Base-by-base conservation (phyloP, 2,888 invertebrate species). In the Drosophila flavopinicola region DNA sequence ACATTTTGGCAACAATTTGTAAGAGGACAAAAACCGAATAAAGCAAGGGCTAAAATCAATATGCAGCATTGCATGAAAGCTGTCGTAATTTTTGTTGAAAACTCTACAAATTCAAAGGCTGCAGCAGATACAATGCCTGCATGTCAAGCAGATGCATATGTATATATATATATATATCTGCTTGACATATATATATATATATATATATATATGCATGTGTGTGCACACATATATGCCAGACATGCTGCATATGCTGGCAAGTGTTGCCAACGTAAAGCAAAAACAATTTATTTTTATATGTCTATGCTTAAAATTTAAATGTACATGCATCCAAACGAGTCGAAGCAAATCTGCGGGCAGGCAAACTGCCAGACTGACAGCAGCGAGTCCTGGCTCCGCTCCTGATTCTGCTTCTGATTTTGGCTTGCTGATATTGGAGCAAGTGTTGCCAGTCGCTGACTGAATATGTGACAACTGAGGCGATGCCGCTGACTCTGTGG, bases 271-370 rank as follows among this genome's bases (percentile, higher is more conserved):
- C 51, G 69, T 61, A 41, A 59, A 71, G 66, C 38, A 59, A 71
- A 78, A 79, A 75, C 78, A 82, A 80, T 75, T 75, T 85, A 80
- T 82, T 72, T 85, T 78, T 72, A 80, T 78, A 57, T 66, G 66
- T 78, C 78, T 78, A 75, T 69, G 82, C 44, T 71, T 64, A 65
- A 78, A 78, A 78, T 85, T 85, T 64, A 79, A 82, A 73, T 85
- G 83, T 82, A 48, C 79, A 78, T 85, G 68, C 38, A 65, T 20
- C 25, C 17, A 25, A 52, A 32, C 37, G 25, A 39, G 47, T 57
- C n/a, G 30, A 24, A 45, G 48, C 37, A 41, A 54, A 45, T 58
- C 53, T 69, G 38, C 57, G 37, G 54, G 56, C 63, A 45, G 44
- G 20, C 70, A 35, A 35, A 39, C 39, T 39, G 48, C 6, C 37